These are phyloP conservation scores for Lasioglossum albipes DNA, from an alignment of 1,140 invertebrate species.

Conservation along the genomic window DNA sequence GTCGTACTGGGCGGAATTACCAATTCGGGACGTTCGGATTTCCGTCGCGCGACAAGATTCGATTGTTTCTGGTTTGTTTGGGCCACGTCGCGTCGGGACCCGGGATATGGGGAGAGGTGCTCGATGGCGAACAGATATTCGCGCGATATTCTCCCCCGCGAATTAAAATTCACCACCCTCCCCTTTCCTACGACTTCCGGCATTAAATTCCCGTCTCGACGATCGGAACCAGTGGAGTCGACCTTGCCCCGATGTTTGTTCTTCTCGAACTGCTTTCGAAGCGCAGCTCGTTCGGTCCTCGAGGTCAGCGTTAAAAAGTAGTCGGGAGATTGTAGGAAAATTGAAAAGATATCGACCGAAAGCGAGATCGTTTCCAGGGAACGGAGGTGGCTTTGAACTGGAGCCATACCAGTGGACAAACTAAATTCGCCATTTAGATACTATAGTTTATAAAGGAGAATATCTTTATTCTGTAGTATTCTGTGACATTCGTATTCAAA, in stretches of 20 bases:
- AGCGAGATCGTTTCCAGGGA: background rate
- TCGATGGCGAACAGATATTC: background rate
- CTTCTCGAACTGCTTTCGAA: background rate
- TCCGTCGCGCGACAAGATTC: conserved; percentile 23
- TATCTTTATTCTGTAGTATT: no score
- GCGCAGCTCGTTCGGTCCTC: background rate
- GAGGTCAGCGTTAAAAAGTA: conserved; percentile 13
- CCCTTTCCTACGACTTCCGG: background rate
- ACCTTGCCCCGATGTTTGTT: conserved; percentile 6
- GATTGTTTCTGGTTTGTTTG: conserved; percentile 59
- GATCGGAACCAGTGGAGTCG: background rate
- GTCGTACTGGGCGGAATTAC: conserved; percentile 35
- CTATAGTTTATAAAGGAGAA: no score
- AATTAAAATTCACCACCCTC: conserved; percentile 17
- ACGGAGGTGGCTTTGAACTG: no score
- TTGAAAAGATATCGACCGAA: conserved; percentile 12
- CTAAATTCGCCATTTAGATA: no score
- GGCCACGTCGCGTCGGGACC: background rate
- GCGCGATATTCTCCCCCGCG: background rate
- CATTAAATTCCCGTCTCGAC: conserved; percentile 22
- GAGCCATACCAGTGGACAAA: no score
- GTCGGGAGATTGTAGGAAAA: conserved; percentile 3
- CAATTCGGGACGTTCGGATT: conserved; percentile 60
- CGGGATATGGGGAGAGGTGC: no score
- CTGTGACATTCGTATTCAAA: no score